Evolutionary conservation across 2,797 vertebrate species (phyloP).

Genomic region (Syngnathus acus): DNA sequence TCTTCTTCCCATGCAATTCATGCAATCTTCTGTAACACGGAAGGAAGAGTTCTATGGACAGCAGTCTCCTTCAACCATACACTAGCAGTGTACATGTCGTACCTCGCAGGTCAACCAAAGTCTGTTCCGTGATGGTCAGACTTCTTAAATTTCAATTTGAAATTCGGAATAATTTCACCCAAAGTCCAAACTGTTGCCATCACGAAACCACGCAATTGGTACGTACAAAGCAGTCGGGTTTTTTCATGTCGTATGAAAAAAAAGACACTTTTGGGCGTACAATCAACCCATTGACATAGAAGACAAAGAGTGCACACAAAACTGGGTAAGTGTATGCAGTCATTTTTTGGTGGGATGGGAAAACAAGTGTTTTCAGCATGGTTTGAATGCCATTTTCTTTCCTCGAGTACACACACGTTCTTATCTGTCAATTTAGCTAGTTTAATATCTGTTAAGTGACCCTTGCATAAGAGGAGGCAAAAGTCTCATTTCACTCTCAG

Average conservation of each 20-base stretch:
- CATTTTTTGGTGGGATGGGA: background rate
- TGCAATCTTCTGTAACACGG: no score
- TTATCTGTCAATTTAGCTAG: background rate
- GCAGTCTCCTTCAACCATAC: no score
- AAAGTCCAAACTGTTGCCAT: background rate
- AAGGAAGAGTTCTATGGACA: no score
- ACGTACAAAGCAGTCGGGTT: background rate
- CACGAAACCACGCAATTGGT: background rate
- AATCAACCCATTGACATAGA: constrained; percentile 1
- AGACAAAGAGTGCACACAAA: background rate
- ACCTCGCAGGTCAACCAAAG: no score
- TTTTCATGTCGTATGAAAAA: background rate
- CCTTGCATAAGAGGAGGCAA: background rate
- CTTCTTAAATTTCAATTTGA: no score
- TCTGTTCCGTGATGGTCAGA: no score
- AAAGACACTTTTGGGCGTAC: background rate
- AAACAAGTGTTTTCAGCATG: background rate
- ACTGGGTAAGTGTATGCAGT: background rate
- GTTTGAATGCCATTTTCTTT: background rate
- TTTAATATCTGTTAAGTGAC: background rate
- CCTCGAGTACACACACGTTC: background rate
- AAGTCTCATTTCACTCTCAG: constrained; percentile 7
- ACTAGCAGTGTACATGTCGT: no score
- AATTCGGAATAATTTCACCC: no score
- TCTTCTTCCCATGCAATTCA: background rate